Evolutionary conservation across 2,113 vertebrate genomes (phyloP).

Genomic region (Brachyhypopomus gauderio): DNA sequence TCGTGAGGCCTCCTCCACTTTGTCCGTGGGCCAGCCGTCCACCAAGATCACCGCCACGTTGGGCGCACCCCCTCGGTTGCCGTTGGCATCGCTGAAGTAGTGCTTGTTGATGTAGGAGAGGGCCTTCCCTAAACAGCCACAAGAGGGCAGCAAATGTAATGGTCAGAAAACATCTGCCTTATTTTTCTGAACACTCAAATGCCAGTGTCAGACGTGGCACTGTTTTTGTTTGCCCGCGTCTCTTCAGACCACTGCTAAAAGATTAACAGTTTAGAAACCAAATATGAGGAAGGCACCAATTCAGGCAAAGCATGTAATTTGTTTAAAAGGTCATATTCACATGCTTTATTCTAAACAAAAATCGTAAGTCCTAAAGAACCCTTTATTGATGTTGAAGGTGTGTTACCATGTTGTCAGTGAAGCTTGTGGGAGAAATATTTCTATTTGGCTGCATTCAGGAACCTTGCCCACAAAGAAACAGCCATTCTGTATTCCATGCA

Average conservation of each 20-base stretch:
- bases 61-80: slow-evolving; percentile 88
- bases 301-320: neutral
- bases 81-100: slow-evolving; percentile 89
- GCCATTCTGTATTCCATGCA: too few relatives aligned
- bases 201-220: neutral
- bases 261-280: slow-evolving; percentile 2
- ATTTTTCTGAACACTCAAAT: slow-evolving; percentile 15
- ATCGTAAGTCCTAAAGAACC: neutral
- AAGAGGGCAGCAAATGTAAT: slow-evolving; percentile 60
- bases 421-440: too few relatives aligned
- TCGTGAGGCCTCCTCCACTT: slow-evolving; percentile 89
- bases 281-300: neutral
- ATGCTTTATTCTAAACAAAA: neutral
- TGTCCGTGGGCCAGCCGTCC: slow-evolving; percentile 96
- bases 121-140: slow-evolving; percentile 83
- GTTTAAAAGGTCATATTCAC: neutral
- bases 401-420: too few relatives aligned
- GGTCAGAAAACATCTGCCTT: slow-evolving; percentile 10
- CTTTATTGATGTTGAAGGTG: neutral
- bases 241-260: neutral
- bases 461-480: too few relatives aligned
- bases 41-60: slow-evolving; percentile 92
- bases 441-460: too few relatives aligned
- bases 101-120: slow-evolving; percentile 90
- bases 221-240: neutral